Evolutionary conservation across 2,888 invertebrate genomes (phyloP), one percentile per base, ranked within the genome.

Genomic region (Ptychoptera albimana): DNA sequence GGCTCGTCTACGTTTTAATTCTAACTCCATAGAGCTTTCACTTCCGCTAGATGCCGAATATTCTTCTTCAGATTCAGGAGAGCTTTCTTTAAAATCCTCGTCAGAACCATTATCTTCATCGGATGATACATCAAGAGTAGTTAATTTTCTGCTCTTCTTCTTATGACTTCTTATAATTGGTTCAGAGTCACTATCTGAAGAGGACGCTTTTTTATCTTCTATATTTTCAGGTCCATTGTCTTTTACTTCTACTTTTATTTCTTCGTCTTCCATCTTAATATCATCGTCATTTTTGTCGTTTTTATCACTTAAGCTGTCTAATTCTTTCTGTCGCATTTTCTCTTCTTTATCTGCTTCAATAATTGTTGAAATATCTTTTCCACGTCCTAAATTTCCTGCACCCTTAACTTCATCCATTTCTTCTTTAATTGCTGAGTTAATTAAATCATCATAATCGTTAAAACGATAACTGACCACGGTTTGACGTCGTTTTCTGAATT

Each of bases 381-480:
- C 92, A 15, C 87, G 73, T 1, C 83, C 82, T 53, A 82, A 77
- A 61, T 82, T 83, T 1, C 88, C 86, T 1, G 82, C 81, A 23
- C 83, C 82, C 45, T 79, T 79, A 1, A 77, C 78, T 5, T 79
- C 77, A 29, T 80, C 79, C 57, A 82, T 77, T 57, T 85, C 84
- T 53, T 80, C 80, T 67, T 79, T 78, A 51, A 89, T 81, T 9
- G 96, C 96, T 36, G 87, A 88, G 60, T 89, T 86, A 53, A 97
- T 96, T 61, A 96, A 76, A 30, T 93, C 85, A 60, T 97, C 97
- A 67, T 87, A 97, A 63, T 96, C 94, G 59, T 87, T 85, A 53
- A 92, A 83, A 50, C 82, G 76, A 57, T 85, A 83, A 60, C 83
- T 87, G 45, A 88, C 82, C 51, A 82, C 83, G 38, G 85, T 77